Percentiles rank a stretch among this genome's conserved stretches.
Evolutionary conservation across 2,888 invertebrate genomes (phyloP).

Genomic region (Andrena trimmerana): DNA sequence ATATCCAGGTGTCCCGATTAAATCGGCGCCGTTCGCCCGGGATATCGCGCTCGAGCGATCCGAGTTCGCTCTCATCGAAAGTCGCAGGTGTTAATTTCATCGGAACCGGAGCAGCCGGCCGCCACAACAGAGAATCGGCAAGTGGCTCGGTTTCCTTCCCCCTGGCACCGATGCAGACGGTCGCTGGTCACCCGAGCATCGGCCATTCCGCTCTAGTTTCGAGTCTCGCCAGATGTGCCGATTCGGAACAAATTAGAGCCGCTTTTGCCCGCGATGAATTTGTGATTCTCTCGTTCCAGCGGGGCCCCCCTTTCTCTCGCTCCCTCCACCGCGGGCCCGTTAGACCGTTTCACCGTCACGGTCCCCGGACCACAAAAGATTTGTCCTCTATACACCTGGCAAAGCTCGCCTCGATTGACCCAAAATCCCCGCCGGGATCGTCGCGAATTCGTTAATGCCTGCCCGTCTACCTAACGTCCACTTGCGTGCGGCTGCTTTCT

Average conservation of each 20-base stretch:
- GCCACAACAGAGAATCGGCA: constrained; percentile 3
- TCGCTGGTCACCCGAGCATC: constrained; percentile 36
- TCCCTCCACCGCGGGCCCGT: constrained; percentile 39
- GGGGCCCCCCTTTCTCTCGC: constrained; percentile 31
- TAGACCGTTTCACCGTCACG: constrained; percentile 71
- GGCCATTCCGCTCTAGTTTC: constrained; percentile 66
- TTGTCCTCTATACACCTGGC: constrained; percentile 52
- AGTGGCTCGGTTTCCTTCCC: constrained; percentile 26
- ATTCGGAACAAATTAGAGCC: constrained; percentile 63
- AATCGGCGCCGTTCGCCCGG: constrained; percentile 14
- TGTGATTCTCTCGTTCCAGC: constrained; percentile 39
- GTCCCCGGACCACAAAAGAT: constrained; percentile 62
- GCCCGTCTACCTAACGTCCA: constrained; percentile 18
- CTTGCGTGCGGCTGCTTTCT: constrained; percentile 61
- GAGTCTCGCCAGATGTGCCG: constrained; percentile 49
- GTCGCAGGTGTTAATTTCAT: constrained; percentile 59
- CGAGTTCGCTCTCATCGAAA: constrained; percentile 66
- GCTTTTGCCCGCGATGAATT: constrained; percentile 62
- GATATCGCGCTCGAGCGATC: constrained; percentile 45
- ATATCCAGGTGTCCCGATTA: constrained; percentile 44
- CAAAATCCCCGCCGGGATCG: constrained; percentile 36
- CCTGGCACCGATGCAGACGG: constrained; percentile 4
- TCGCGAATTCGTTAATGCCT: constrained; percentile 24
- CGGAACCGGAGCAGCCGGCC: constrained; percentile 9
- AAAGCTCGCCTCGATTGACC: constrained; percentile 22